Evolutionary conservation across 2,113 vertebrate genomes (phyloP).

Genomic region (Guaruba guarouba): DNA sequence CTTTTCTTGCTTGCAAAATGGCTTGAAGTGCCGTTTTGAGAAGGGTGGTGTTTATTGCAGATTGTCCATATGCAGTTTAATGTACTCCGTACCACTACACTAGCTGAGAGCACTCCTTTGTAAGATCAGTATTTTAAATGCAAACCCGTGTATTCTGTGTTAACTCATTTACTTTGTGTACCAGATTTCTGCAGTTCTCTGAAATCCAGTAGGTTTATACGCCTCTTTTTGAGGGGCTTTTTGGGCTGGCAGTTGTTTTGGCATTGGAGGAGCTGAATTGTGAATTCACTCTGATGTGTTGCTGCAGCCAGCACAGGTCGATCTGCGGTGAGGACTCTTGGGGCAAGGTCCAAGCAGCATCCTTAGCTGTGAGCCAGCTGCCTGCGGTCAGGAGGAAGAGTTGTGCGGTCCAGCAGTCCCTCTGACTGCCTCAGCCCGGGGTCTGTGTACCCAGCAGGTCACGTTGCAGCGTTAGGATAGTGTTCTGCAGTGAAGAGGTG

Average conservation of each 20-base stretch:
- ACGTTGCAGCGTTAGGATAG: background rate
- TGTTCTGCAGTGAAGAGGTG: background rate
- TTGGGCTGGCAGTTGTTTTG: background rate
- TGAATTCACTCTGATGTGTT: background rate
- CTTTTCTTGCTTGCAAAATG: background rate
- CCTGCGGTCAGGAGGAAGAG: background rate
- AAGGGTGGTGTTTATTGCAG: background rate
- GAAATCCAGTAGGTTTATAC: background rate
- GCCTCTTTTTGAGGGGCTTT: background rate
- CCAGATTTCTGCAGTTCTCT: background rate
- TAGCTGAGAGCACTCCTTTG: background rate
- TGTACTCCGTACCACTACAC: background rate
- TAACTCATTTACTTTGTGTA: background rate
- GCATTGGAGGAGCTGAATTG: background rate
- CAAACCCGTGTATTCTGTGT: background rate
- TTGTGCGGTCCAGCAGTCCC: background rate
- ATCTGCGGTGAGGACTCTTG: fast-evolving
- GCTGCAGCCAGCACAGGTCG: fast-evolving
- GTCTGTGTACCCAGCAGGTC: background rate
- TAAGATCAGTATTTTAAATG: background rate
- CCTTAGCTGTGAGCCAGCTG: background rate
- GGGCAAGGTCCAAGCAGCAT: background rate
- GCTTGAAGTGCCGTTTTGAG: background rate
- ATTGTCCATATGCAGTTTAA: background rate
- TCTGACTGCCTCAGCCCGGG: background rate